phyloP scores from a whole-genome alignment of 1,140 invertebrate genomes.

The Drosophila oshimai region DNA sequence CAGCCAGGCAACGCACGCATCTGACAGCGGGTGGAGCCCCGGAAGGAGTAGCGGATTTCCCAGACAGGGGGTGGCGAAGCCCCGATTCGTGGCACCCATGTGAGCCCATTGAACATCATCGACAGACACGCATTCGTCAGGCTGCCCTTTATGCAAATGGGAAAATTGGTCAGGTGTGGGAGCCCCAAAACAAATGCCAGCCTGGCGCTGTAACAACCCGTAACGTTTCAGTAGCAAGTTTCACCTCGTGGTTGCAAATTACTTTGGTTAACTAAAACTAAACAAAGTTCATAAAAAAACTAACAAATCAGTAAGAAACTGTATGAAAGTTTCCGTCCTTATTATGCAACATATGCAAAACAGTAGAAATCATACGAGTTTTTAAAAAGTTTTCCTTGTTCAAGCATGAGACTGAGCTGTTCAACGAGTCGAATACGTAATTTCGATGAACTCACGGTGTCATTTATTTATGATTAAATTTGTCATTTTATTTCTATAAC shows the following conservation, averaged over 20 bases:
- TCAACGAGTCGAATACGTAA: not conserved
- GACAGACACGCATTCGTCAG: constrained; percentile 54
- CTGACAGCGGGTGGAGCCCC: constrained; percentile 2
- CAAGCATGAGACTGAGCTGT: too few relatives aligned
- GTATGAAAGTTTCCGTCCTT: too few relatives aligned
- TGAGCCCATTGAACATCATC: constrained; percentile 42
- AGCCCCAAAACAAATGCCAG: not conserved
- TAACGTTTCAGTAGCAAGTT: not conserved
- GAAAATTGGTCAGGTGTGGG: not conserved
- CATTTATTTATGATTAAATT: too few relatives aligned
- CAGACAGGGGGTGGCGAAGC: not conserved
- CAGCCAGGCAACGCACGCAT: constrained; percentile 73
- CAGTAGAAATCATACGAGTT: too few relatives aligned
- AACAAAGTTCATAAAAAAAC: not conserved
- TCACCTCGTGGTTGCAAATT: constrained; percentile 3
- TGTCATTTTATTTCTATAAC: too few relatives aligned
- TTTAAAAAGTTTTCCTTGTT: too few relatives aligned
- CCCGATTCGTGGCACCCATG: not conserved
- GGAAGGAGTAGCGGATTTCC: constrained; percentile 3
- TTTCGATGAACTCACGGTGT: too few relatives aligned
- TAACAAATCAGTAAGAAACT: not conserved
- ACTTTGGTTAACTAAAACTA: not conserved
- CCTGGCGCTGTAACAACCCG: not conserved
- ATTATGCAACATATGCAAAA: too few relatives aligned
- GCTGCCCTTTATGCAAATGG: not conserved